phyloP scores from a whole-genome alignment of 2,888 invertebrate species.

The Synergus gifuensis region DNA sequence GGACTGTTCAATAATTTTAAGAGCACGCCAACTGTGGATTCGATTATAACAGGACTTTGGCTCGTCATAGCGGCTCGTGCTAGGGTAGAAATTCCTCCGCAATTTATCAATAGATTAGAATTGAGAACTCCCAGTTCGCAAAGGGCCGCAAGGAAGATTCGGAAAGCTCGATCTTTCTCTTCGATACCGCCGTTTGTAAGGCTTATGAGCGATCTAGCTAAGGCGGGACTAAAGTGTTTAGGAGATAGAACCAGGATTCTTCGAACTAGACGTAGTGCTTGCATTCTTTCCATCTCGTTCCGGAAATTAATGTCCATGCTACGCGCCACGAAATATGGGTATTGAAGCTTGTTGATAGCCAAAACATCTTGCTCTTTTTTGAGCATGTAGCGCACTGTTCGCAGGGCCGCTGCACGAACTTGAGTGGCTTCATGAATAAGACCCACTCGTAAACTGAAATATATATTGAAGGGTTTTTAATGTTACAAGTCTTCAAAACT shows the following conservation, averaged over 20 bases:
- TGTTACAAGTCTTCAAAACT: neutral
- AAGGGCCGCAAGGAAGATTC: conserved; percentile 91
- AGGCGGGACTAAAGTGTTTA: conserved; percentile 84
- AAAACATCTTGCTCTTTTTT: conserved; percentile 88
- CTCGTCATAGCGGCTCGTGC: conserved; percentile 91
- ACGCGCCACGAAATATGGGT: conserved; percentile 91
- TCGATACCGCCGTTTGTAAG: conserved; percentile 89
- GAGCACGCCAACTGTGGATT: conserved; percentile 92
- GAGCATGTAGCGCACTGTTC: conserved; percentile 92
- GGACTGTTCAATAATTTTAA: conserved; percentile 92
- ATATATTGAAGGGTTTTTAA: conserved; percentile 3
- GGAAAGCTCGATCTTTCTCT: conserved; percentile 89
- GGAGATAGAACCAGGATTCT: conserved; percentile 84
- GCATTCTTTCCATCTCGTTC: conserved; percentile 95
- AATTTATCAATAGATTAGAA: conserved; percentile 87
- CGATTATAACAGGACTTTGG: conserved; percentile 92
- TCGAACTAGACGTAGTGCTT: conserved; percentile 92
- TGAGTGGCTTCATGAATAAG: conserved; percentile 93
- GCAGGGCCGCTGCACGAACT: conserved; percentile 92
- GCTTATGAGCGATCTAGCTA: conserved; percentile 90
- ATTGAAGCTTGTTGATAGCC: conserved; percentile 88
- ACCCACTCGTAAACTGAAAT: conserved; percentile 89
- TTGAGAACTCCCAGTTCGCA: conserved; percentile 94
- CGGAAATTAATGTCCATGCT: conserved; percentile 93
- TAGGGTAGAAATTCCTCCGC: conserved; percentile 90